A percentile compares a stretch with the other conserved stretches of the same genome.
phyloP scores from a whole-genome alignment of 2,888 invertebrate genomes.

The Spodoptera littoralis region DNA sequence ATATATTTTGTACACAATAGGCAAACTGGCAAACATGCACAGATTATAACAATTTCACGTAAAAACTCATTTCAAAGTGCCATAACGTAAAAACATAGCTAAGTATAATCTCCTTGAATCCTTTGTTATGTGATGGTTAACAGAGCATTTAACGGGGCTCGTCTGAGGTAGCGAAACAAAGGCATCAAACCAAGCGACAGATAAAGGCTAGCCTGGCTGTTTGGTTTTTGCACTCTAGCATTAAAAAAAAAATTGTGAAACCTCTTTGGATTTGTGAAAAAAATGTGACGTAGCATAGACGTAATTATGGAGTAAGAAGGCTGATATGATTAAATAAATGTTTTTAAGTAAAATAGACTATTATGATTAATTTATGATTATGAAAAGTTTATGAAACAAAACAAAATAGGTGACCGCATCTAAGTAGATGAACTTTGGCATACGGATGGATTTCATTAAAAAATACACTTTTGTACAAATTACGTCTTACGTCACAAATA shows the following conservation, averaged over 20 bases:
- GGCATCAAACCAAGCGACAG: conserved; percentile 67
- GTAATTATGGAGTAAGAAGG: conserved; percentile 5
- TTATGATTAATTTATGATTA: too few species aligned
- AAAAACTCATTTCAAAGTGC: conserved; percentile 27
- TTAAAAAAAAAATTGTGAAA: conserved; percentile 36
- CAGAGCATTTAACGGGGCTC: conserved; percentile 59
- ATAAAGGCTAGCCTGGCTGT: conserved; percentile 51
- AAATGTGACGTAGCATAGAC: not conserved
- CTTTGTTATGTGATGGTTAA: conserved; percentile 61
- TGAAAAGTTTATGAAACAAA: too few species aligned
- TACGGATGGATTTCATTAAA: too few species aligned
- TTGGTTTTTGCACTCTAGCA: conserved; percentile 50
- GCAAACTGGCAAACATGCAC: not conserved
- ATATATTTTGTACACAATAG: not conserved
- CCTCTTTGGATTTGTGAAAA: conserved; percentile 5
- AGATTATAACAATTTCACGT: conserved; percentile 12
- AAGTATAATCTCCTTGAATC: conserved; percentile 47
- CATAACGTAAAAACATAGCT: conserved; percentile 47
- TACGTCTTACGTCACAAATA: too few species aligned
- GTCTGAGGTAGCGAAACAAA: conserved; percentile 58
- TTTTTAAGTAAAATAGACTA: too few species aligned
- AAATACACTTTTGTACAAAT: too few species aligned
- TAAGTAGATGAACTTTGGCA: too few species aligned
- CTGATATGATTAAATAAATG: conserved; percentile 3
- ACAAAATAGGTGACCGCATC: too few species aligned